Conservation (phyloP, 2,888 invertebrate species). For the Nasonia oneida region DNA sequence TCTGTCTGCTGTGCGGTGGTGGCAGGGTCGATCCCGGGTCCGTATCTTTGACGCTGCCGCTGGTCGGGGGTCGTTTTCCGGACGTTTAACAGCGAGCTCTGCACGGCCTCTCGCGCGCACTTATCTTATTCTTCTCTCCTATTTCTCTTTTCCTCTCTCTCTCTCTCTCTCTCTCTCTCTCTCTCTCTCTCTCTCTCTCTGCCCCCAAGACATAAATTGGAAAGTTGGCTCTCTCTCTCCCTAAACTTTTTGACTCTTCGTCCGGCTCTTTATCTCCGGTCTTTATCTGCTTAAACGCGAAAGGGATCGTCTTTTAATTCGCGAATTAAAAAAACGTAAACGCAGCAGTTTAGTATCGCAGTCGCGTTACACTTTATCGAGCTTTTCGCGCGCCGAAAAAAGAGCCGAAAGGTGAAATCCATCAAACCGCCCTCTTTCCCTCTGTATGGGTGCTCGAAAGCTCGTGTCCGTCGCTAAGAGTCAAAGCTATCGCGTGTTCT, state of each 20-base stretch:
- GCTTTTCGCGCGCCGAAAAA: neutral
- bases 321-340: too few relatives aligned
- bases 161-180: too few relatives aligned
- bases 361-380: neutral
- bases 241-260: neutral
- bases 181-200: too few relatives aligned
- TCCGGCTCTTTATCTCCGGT: neutral
- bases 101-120: neutral
- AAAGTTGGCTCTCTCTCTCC: neutral
- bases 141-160: neutral
- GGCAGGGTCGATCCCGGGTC: constrained; percentile 11
- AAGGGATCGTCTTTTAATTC: neutral
- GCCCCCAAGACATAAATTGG: too few relatives aligned
- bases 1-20: neutral
- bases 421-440: neutral
- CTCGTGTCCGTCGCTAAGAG: neutral
- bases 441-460: too few relatives aligned
- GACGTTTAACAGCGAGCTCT: constrained; percentile 25
- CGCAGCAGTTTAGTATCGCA: neutral
- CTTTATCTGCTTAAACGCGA: neutral
- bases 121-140: neutral
- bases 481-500: neutral
- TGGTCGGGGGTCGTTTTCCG: constrained; percentile 24
- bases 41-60: constrained; percentile 20
- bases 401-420: neutral